Conservation (phyloP, 2,113 vertebrate genomes). For the Dunckerocampus dactyliophorus region DNA sequence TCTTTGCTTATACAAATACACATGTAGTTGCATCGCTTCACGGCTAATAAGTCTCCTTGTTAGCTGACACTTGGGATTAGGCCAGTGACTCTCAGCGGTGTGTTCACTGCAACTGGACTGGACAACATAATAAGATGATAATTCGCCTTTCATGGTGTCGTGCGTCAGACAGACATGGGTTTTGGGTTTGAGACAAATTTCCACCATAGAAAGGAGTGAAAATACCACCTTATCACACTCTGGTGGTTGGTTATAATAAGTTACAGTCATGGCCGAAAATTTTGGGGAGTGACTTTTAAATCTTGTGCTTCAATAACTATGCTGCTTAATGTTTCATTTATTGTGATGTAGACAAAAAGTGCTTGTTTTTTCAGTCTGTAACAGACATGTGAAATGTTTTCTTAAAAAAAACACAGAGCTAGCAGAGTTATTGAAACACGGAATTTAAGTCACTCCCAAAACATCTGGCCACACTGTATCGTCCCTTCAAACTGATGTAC, state of each 20-base stretch:
- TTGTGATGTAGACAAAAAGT: too few species aligned
- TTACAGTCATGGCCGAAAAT: too few species aligned
- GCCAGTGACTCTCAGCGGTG: slow-evolving; percentile 45
- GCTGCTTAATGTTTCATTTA: too few species aligned
- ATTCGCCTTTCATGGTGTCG: slow-evolving; percentile 16
- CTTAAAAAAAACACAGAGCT: too few species aligned
- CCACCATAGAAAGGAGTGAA: background rate
- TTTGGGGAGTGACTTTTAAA: too few species aligned
- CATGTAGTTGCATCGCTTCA: background rate
- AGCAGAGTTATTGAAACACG: too few species aligned
- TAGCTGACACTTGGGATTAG: slow-evolving; percentile 48
- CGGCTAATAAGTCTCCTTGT: slow-evolving; percentile 52
- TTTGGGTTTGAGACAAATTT: background rate
- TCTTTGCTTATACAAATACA: slow-evolving; percentile 7
- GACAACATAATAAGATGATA: slow-evolving; percentile 41
- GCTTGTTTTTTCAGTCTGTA: too few species aligned
- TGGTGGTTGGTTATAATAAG: background rate
- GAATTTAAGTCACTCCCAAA: too few species aligned
- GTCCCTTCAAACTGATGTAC: background rate
- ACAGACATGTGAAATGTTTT: too few species aligned
- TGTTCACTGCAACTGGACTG: slow-evolving; percentile 38
- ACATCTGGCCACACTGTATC: background rate
- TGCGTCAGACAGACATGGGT: slow-evolving; percentile 6
- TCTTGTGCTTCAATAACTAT: too few species aligned
- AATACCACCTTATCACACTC: too few species aligned